A percentile compares a stretch with the other conserved stretches of the same genome.
phyloP scores from a whole-genome alignment of 2,797 vertebrate species.

The Meda fulgida region DNA sequence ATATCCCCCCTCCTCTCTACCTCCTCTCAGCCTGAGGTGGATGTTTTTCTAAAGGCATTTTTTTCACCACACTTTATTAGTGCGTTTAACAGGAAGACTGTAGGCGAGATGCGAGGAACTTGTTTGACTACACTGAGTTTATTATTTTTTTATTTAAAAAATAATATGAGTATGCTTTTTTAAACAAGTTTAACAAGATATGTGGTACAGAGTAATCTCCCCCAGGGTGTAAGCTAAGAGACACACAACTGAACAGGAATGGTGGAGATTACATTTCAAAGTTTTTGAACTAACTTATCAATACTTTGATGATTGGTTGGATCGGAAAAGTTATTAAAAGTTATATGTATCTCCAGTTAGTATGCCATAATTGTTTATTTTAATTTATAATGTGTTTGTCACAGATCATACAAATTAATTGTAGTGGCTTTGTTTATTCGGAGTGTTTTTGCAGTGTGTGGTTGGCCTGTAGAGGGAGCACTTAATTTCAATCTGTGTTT shows the following conservation, averaged over 20 bases:
- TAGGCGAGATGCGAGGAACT: neutral
- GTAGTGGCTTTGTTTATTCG: neutral
- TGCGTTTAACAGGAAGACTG: neutral
- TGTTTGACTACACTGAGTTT: neutral
- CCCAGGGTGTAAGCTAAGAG: conserved; percentile 66
- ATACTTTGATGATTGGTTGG: conserved; percentile 56
- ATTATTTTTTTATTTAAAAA: conserved; percentile 20
- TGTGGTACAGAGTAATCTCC: conserved; percentile 63
- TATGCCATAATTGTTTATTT: neutral
- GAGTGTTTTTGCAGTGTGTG: conserved; percentile 11
- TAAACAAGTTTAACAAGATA: conserved; percentile 66
- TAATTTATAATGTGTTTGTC: neutral
- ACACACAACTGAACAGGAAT: conserved; percentile 68
- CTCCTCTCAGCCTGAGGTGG: conserved; percentile 60
- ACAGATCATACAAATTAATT: neutral
- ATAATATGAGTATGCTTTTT: conserved; percentile 43
- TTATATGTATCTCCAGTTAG: neutral
- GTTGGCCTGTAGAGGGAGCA: conserved; percentile 54
- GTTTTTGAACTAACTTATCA: conserved; percentile 66
- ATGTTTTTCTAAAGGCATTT: conserved; percentile 37
- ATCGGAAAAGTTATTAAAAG: too few relatives aligned
- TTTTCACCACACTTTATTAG: conserved; percentile 12
- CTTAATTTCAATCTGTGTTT: neutral
- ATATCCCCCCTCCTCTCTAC: conserved; percentile 68
- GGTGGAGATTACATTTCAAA: conserved; percentile 74